Conservation (phyloP, 2,113 vertebrate genomes). For the Catharus bicknelli region DNA sequence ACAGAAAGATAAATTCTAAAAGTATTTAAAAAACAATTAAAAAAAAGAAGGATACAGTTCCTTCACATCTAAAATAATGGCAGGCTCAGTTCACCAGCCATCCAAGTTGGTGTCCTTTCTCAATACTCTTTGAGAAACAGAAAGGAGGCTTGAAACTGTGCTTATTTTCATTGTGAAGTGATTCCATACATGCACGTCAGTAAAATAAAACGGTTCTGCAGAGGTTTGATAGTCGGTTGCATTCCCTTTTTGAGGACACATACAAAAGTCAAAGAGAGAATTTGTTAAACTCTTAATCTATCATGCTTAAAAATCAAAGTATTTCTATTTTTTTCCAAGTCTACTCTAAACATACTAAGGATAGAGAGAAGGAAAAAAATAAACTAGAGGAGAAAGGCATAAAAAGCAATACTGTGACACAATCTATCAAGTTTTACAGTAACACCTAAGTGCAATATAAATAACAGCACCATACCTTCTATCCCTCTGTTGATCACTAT, state of each 20-base stretch:
- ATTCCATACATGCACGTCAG: background rate
- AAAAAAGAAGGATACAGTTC: background rate
- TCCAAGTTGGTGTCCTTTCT: background rate
- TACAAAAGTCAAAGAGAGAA: background rate
- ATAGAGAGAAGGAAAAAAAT: background rate
- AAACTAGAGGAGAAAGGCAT: background rate
- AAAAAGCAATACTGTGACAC: background rate
- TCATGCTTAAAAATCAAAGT: background rate
- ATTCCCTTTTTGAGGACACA: background rate
- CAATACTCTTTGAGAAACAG: background rate
- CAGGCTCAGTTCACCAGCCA: background rate
- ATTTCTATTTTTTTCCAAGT: background rate
- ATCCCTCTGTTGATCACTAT: slow-evolving; percentile 81
- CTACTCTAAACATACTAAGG: background rate
- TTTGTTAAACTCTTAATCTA: background rate
- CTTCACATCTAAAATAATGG: background rate
- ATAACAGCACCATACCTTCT: slow-evolving; percentile 81
- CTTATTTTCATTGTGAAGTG: slow-evolving; percentile 24
- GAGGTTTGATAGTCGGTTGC: background rate
- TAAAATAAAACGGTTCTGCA: background rate
- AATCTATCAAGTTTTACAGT: background rate
- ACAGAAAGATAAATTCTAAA: background rate
- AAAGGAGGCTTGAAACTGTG: background rate
- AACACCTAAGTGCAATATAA: background rate
- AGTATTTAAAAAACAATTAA: background rate